Evolutionary conservation across 1,140 invertebrate genomes (phyloP), one percentile per base, ranked within the genome.

Genomic region (Drosophila ananassae): DNA sequence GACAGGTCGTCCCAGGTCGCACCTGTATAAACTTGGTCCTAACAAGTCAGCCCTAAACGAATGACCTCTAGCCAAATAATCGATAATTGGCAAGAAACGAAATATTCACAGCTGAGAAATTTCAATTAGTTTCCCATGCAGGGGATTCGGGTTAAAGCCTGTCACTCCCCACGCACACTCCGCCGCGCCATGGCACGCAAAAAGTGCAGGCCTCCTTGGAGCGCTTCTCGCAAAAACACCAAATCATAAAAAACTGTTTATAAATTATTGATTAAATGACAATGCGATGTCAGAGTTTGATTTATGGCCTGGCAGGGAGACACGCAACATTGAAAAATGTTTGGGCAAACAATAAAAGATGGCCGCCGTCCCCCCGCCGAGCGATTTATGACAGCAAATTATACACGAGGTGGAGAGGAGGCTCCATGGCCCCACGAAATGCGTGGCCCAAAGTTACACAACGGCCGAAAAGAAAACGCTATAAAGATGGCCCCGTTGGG

Each of bases 191-290:
- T 22, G 24, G 39, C 48, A 62, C 37, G 34, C 50, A 10, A 71
- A 71, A 60, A 72, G n/a, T 46, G 48, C 37, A 47, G 68, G 47
- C 32, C 21, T 52, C 30, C 62, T 41, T 21, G 24, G 50, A 9
- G 44, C 51, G 41, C 39, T 30, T 68, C 61, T 66, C 9, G 64
- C 50, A 56, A 51, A 37, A 87, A 61, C 32, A 48, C 59, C 34
- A 77, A 81, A 37, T 47, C 30, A 41, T 28, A 46, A 52, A 39
- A 58, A 60, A 83, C 71, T 89, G 79, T 89, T 79, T 77, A 89
- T 80, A 82, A 84, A 89, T 80, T 84, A 90, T 90, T 90, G 82
- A 90, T 90, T 90, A 90, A 90, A 84, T 90, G 83, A 78, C 89
- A 83, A 87, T 79, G 74, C 77, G 74, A 72, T 90, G 89, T 87